Conservation (phyloP, 2,797 vertebrate species). For the Vespertilio murinus region DNA sequence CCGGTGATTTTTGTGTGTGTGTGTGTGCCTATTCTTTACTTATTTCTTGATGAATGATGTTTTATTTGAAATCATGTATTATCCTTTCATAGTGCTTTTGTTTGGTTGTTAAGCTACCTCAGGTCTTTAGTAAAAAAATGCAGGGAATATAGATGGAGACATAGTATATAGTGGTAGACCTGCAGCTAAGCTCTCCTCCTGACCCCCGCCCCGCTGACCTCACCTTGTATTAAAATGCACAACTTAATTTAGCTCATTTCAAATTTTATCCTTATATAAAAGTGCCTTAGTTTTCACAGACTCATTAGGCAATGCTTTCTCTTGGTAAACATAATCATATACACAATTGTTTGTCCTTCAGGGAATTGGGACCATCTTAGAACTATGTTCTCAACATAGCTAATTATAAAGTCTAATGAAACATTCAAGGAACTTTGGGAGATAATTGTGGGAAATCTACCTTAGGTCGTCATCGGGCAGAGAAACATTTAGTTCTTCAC, state of each 20-base stretch:
- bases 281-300: neutral
- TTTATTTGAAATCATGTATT: neutral
- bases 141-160: neutral
- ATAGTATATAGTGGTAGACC: neutral
- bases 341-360: neutral
- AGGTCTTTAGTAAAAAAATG: neutral
- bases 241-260: neutral
- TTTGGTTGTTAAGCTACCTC: neutral
- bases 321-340: neutral
- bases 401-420: conserved; percentile 5
- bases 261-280: neutral
- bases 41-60: neutral
- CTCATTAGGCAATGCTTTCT: neutral
- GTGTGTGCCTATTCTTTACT: neutral
- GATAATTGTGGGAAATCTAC: neutral
- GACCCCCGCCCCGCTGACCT: neutral
- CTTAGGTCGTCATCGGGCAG: neutral
- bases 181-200: neutral
- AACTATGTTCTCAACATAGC: neutral
- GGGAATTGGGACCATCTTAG: neutral
- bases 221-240: neutral
- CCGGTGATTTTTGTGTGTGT: neutral
- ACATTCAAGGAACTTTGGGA: neutral
- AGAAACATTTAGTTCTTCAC: neutral
- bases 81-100: neutral